Base-by-base conservation (phyloP, 2,113 vertebrate species). In the Rallus limicola region DNA sequence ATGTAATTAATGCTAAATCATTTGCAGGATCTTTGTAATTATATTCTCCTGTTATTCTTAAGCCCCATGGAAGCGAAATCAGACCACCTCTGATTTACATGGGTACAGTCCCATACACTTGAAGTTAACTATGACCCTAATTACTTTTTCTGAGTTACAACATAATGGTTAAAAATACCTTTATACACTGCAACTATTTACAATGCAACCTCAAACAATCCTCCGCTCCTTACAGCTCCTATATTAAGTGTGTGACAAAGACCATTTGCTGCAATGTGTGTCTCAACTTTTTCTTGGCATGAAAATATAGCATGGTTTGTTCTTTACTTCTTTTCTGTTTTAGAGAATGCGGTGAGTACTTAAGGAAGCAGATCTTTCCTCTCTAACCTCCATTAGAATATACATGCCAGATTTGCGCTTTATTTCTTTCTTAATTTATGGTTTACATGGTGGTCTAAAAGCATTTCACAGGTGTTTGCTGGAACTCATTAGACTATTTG, bases 391-490 rank as follows among this genome's bases (percentile, higher is more conserved):
- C 70, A 82, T 86, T 90, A 92, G 91, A 86, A 76, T 36, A 68
- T 23, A 42, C 36, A 72, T 68, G 96, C 72, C 91, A 94, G 75
- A 81, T 96, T 93, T 91, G 79, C 79, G 91, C 94, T 86, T 96
- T 84, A 79, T 98, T 97, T 95, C 96, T 96, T 93, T 97, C 97
- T 98, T 97, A 97, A 97, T 98, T 98, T 98, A 97, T 91, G 82
- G 90, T 98, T 98, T 98, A 97, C 97, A 98, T 97, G 97, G 97
- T 96, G 97, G 92, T 97, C 98, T 97, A 97, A 98, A 98, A 98
- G 96, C 97, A 98, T 98, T 98, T 98, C 98, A 98, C 98, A 98
- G 98, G 98, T 98, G 98, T 98, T 98, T 98, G 97, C 97, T 98
- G 98, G 97, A 98, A 98, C 98, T 98, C 98, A 98, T 98, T 98